Evolutionary conservation across 2,888 invertebrate genomes (phyloP), one percentile per base, ranked within the genome.

Genomic region (Andrena hattorfiana): DNA sequence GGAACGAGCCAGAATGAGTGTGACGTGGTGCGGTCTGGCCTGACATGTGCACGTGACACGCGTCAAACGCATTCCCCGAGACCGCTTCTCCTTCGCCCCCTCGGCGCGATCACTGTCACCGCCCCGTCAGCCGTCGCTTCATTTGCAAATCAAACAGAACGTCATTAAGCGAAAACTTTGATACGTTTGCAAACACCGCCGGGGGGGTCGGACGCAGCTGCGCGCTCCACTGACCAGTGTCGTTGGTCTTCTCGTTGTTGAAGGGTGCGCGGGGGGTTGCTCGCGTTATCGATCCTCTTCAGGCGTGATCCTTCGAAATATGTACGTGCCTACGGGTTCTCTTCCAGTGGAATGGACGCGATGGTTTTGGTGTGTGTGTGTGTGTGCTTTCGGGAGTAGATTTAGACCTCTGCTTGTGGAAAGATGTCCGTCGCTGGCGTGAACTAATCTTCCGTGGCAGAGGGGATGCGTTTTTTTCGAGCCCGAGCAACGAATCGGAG

Each of bases 41-140:
- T 88, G 88, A 85, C 87, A 80, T 83, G 86, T 84, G 89, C 85
- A 72, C 78, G 77, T 89, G 88, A 88, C 88, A 86, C 85, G 81
- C 87, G 88, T 88, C 88, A 88, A 87, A 85, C 69, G 71, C 87
- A 86, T 78, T 70, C 83, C 77, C 66, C 74, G 35, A 56, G 51
- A 7, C 56, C 49, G 30, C 35, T 42, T 49, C 10, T 26, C 48
- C 51, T 26, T 70, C 30, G 16, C 16, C 70, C 6, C 48, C 59
- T 35, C 42, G 28, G 54, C 42, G 26, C 59, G 30, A 56, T 63
- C 49, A 48, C 54, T 62, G 32, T 63, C 73, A 64, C 26, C 66
- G 42, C 10, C 54, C 64, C 60, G 59, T 54, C 69, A n/a, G 28
- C 51, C 73, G 42, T 20, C 73, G 79, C 54, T 83, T 88, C 84